Evolutionary conservation across 1,140 invertebrate species (phyloP).

Genomic region (Drosophila bifasciata): DNA sequence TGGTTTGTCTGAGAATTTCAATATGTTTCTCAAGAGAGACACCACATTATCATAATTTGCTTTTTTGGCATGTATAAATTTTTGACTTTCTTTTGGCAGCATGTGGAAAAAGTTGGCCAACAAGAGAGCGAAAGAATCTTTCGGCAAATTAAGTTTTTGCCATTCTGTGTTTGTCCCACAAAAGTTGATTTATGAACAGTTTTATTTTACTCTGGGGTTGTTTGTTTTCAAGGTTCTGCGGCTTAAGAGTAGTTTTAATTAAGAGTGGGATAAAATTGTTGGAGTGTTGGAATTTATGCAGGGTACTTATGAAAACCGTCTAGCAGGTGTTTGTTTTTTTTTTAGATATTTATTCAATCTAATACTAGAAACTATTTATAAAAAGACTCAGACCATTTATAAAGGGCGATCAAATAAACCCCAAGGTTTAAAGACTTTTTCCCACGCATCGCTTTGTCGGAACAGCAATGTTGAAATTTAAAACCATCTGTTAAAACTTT

Average conservation of each 20-base stretch:
- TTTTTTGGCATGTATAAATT: slow-evolving; percentile 54
- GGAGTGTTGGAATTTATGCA: no score
- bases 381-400: no score
- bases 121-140: slow-evolving; percentile 28
- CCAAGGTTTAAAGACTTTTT: no score
- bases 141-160: slow-evolving; percentile 40
- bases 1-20: slow-evolving; percentile 76
- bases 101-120: slow-evolving; percentile 48
- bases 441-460: no score
- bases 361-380: no score
- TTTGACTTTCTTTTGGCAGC: slow-evolving; percentile 27
- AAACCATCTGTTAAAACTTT: no score
- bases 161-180: slow-evolving; percentile 19
- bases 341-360: no score
- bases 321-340: no score
- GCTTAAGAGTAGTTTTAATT: slow-evolving; percentile 34
- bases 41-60: slow-evolving; percentile 60
- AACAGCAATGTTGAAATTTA: no score
- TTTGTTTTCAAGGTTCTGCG: slow-evolving; percentile 1
- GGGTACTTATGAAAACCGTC: no score
- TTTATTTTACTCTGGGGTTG: not conserved
- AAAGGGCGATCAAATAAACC: no score
- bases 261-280: slow-evolving; percentile 13
- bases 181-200: slow-evolving; percentile 37
- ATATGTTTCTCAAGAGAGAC: slow-evolving; percentile 45